Evolutionary conservation across 2,888 invertebrate genomes (phyloP), one percentile per base, ranked within the genome.

Genomic region (Thymelicus acteon): DNA sequence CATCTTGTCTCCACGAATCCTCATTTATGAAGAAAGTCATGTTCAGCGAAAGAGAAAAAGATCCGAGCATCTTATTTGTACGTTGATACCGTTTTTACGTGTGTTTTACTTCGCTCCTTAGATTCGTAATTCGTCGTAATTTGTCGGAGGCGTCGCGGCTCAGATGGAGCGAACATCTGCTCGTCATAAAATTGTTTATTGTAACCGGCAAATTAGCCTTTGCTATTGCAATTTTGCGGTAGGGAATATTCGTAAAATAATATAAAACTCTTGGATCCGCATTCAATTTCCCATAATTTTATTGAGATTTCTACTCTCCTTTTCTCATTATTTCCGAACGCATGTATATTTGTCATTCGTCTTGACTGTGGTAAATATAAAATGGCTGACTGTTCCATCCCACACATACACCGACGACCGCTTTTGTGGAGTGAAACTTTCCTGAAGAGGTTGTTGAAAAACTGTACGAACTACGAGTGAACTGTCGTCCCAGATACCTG

Each of bases 141-240:
- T 67, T 61, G 67, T 15, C 4, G 60, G 61, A 6, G 44, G 57
- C 66, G 61, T 24, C 37, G 60, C 31, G 31, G 60, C 60, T 15
- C 67, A 54, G 62, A 61, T 68, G 61, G 68, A 62, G 54, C 68
- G 68, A 37, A 62, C 68, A 68, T 68, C 68, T 68, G 68, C 5
- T 47, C 57, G 44, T 6, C 68, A 68, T 68, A 68, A 68, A 68
- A 68, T 68, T 68, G 62, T 68, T 62, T 68, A 68, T 67, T 66
- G 66, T 57, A 54, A 62, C 61, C 67, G 24, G 52, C 54, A 68
- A 62, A 68, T 68, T 68, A 47, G 62, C 8, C 58, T 7, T 58
- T 7, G 58, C 54, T 19, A 61, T 61, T 61, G 19, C 48, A 31
- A 66, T 67, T 67, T 60, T 19, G 48, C 12, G 49, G 48, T 15